Base-by-base conservation (phyloP, 2,113 vertebrate genomes). In the Galbula dea region DNA sequence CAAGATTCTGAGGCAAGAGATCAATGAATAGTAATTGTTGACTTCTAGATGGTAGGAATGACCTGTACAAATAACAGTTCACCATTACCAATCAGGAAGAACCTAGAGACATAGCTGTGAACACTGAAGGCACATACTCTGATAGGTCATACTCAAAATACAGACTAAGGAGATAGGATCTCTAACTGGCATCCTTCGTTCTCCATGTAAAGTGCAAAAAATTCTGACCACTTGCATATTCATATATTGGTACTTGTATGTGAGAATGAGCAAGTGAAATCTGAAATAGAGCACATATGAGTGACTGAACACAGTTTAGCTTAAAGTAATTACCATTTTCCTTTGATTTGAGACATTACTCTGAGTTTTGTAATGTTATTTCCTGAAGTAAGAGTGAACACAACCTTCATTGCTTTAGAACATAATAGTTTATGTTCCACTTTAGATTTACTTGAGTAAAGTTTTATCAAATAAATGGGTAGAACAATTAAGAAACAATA, bases 221-320 rank as follows among this genome's bases (percentile, higher is more conserved):
- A 34, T 37, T 6, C 77, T 65, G 37, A 65, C 26, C 6, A 9
- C 34, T 52, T 51, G 51, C 1, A 3, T 11, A 29, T 20, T 23
- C 12, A 24, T n/a, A 17, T 37, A 49, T 39, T 34, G 18, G 15
- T 74, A 37, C 24, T 32, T 52, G 3, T 46, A 59, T 7, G 15
- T 45, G 15, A 81, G 11, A 85, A 75, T 15, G 8, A 75, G 15
- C 8, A 59, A 36, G 21, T 54, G 30, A 75, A 71, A 76, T 76
- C 6, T 32, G 51, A 16, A 68, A 61, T 8, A 52, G 11, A 52
- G 4, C 58, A 22, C 0, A 0, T 36, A 65, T 22, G n/a, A 58
- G 9, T 34, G 29, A 57, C 15, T 48, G 16, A 65, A 72, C 83
- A 41, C 9, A 43, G 18, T 46, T 63, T 71, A 29, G 3, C 26